phyloP scores from a whole-genome alignment of 1,140 invertebrate genomes.

The Protaetia brevitarsis region DNA sequence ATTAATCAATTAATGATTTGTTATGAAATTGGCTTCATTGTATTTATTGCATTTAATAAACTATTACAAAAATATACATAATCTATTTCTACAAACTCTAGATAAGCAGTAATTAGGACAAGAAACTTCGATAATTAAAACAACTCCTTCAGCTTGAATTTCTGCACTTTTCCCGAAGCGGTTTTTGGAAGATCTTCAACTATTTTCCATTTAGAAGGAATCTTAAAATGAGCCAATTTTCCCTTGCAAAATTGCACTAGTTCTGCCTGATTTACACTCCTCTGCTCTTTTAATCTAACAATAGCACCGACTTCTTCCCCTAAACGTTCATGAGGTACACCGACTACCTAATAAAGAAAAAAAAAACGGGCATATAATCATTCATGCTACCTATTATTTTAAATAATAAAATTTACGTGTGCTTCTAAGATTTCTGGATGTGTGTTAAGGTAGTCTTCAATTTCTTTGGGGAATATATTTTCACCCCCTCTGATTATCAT shows the following conservation, averaged over 20 bases:
- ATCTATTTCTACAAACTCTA: no score
- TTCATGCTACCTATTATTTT: neutral
- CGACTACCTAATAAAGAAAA: conserved; percentile 54
- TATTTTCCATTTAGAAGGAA: conserved; percentile 72
- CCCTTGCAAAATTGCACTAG: conserved; percentile 68
- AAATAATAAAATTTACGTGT: conserved; percentile 56
- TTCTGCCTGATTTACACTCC: conserved; percentile 55
- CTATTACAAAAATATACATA: no score
- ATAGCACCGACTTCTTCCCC: conserved; percentile 86
- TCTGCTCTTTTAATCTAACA: conserved; percentile 49
- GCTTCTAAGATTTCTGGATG: conserved; percentile 75
- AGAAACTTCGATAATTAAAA: neutral
- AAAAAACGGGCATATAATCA: neutral
- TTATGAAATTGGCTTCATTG: no score
- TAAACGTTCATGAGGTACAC: conserved; percentile 73
- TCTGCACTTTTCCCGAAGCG: conserved; percentile 80
- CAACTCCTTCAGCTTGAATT: conserved; percentile 50
- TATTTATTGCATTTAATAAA: no score
- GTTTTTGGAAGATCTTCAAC: conserved; percentile 77
- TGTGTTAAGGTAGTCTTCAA: conserved; percentile 77
- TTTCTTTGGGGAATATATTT: conserved; percentile 85
- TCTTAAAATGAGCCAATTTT: conserved; percentile 80
- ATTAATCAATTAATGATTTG: no score
- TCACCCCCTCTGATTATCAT: conserved; percentile 91
- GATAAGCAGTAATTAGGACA: no score